Evolutionary conservation across 2,797 vertebrate species (phyloP).

Genomic region (Falco concolor): DNA sequence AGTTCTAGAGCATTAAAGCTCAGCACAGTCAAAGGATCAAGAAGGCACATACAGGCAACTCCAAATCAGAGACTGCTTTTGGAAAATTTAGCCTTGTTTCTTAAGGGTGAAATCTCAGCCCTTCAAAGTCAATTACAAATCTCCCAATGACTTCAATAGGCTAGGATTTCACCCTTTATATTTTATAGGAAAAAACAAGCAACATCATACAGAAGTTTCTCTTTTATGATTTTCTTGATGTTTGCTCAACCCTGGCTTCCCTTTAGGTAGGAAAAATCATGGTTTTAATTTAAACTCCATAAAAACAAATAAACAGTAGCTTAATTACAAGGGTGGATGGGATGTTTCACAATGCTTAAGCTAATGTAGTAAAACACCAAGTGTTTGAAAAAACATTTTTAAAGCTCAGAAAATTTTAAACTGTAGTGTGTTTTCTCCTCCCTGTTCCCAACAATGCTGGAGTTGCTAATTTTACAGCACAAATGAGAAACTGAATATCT

Average conservation of each 20-base stretch:
- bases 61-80: conserved; percentile 28
- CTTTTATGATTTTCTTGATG: conserved; percentile 66
- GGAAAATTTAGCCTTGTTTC: conserved; percentile 54
- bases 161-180: conserved; percentile 63
- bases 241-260: conserved; percentile 53
- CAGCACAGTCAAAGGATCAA: background rate
- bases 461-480: conserved; percentile 56
- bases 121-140: conserved; percentile 61
- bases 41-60: background rate
- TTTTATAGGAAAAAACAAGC: conserved; percentile 64
- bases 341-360: conserved; percentile 59
- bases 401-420: conserved; percentile 56
- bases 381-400: conserved; percentile 59
- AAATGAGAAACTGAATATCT: conserved; percentile 52
- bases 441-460: conserved; percentile 46
- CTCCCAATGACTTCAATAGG: conserved; percentile 58
- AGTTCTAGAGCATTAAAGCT: conserved; percentile 40
- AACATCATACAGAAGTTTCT: conserved; percentile 66
- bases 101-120: conserved; percentile 55
- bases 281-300: conserved; percentile 65
- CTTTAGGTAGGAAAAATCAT: conserved; percentile 65
- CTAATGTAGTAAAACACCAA: conserved; percentile 59
- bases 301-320: conserved; percentile 65
- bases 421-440: conserved; percentile 35
- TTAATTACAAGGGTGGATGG: conserved; percentile 62